phyloP scores from a whole-genome alignment of 2,797 vertebrate species.

The Bothrops alternatus region DNA sequence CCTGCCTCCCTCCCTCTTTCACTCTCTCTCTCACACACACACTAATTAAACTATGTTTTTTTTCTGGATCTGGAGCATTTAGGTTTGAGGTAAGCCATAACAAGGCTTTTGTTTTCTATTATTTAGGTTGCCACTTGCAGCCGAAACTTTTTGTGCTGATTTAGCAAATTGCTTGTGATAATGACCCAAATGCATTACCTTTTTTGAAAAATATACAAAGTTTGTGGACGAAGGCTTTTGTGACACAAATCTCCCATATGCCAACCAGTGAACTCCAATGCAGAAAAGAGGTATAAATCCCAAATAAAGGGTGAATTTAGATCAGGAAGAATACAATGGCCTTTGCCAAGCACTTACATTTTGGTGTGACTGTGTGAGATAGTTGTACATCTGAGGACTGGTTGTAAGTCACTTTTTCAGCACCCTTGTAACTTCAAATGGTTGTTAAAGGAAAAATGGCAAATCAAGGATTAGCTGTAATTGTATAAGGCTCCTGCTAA shows the following conservation, averaged over 20 bases:
- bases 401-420: background rate
- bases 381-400: background rate
- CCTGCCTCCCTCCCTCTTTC: background rate
- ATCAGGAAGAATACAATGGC: background rate
- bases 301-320: background rate
- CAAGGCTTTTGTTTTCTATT: background rate
- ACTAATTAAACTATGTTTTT: background rate
- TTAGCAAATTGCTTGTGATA: background rate
- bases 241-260: background rate
- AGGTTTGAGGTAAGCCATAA: background rate
- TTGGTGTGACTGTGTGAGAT: background rate
- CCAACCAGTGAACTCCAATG: background rate
- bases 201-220: background rate
- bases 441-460: background rate
- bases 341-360: background rate
- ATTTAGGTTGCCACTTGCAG: background rate
- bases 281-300: background rate
- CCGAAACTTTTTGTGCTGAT: background rate
- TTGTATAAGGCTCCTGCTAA: background rate
- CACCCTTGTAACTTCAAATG: background rate
- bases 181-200: background rate
- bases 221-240: background rate
- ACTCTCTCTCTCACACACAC: background rate
- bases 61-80: background rate
- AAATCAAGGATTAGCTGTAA: background rate